Percentiles rank a stretch among this genome's conserved stretches.
These are phyloP conservation scores for Lasioglossum malachurum DNA, from an alignment of 2,888 invertebrate species.

Conservation along the genomic window DNA sequence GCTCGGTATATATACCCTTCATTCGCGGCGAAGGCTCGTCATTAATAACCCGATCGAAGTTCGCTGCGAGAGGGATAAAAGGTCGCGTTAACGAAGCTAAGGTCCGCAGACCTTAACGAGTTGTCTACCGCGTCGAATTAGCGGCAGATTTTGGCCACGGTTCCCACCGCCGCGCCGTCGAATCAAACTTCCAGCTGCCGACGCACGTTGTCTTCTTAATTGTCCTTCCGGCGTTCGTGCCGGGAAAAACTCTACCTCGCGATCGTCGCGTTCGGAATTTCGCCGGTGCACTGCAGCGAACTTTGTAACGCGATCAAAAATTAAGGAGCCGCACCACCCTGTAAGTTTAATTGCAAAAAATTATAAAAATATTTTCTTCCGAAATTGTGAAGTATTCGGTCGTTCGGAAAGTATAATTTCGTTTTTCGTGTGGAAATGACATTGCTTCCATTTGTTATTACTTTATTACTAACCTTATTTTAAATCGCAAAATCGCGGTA, in stretches of 20 bases:
- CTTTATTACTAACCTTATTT: no score
- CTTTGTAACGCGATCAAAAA: background rate
- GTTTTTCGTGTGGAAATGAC: no score
- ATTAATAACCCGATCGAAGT: constrained; percentile 72
- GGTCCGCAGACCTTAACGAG: constrained; percentile 63
- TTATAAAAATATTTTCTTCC: no score
- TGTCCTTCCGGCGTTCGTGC: constrained; percentile 26
- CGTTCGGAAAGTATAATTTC: no score
- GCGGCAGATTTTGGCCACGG: constrained; percentile 42
- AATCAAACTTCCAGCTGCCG: constrained; percentile 5
- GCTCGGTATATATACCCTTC: constrained; percentile 33
- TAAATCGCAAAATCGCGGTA: no score
- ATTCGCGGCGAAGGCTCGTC: constrained; percentile 40
- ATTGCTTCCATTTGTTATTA: no score
- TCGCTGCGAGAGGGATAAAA: constrained; percentile 55
- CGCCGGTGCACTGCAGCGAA: background rate
- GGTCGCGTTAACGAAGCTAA: constrained; percentile 66
- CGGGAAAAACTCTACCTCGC: background rate
- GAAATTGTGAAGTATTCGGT: no score
- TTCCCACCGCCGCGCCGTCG: background rate
- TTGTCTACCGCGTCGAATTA: constrained; percentile 59
- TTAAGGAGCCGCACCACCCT: background rate
- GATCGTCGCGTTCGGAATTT: constrained; percentile 12
- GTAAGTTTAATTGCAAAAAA: no score
- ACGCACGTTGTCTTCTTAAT: constrained; percentile 36